Percentiles rank a stretch among this genome's conserved stretches.
These are phyloP conservation scores for Acromyrmex echinatior DNA, from an alignment of 1,140 invertebrate species.

Conservation along the genomic window DNA sequence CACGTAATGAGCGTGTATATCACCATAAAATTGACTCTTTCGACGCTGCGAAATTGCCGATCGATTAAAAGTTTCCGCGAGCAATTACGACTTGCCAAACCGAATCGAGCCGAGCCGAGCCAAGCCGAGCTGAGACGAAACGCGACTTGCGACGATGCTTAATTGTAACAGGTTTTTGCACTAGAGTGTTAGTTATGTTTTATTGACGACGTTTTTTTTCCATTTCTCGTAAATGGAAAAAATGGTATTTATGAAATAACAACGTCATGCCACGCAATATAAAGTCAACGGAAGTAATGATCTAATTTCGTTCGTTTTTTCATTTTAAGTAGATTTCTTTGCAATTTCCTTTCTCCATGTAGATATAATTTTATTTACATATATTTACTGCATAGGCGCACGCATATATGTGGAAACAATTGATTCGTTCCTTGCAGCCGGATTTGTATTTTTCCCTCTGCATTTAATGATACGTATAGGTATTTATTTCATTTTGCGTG, in stretches of 20 bases:
- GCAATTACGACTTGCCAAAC: slow-evolving; percentile 47
- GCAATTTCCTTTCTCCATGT: not conserved
- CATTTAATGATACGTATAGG: not conserved
- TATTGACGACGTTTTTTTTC: slow-evolving; percentile 4
- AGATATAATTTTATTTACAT: too few species aligned
- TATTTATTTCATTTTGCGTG: not conserved
- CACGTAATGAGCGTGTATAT: slow-evolving; percentile 58
- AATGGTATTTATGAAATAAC: slow-evolving; percentile 15
- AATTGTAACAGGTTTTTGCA: slow-evolving; percentile 22
- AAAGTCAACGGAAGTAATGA: not conserved
- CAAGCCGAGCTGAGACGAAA: not conserved
- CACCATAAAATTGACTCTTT: slow-evolving; percentile 65
- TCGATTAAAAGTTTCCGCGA: slow-evolving; percentile 63
- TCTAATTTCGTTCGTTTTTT: slow-evolving; percentile 4
- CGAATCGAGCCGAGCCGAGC: not conserved
- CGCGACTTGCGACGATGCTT: not conserved
- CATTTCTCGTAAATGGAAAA: not conserved
- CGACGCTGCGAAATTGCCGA: slow-evolving; percentile 58
- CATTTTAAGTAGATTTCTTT: not conserved
- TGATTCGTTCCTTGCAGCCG: not conserved
- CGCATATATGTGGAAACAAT: not conserved
- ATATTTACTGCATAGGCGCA: too few species aligned
- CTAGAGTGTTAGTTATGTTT: not conserved
- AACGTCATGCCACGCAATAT: slow-evolving; percentile 18
- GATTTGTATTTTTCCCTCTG: not conserved